These are phyloP conservation scores for Hetaerina titia DNA, from an alignment of 2,888 invertebrate species.

Conservation along the genomic window DNA sequence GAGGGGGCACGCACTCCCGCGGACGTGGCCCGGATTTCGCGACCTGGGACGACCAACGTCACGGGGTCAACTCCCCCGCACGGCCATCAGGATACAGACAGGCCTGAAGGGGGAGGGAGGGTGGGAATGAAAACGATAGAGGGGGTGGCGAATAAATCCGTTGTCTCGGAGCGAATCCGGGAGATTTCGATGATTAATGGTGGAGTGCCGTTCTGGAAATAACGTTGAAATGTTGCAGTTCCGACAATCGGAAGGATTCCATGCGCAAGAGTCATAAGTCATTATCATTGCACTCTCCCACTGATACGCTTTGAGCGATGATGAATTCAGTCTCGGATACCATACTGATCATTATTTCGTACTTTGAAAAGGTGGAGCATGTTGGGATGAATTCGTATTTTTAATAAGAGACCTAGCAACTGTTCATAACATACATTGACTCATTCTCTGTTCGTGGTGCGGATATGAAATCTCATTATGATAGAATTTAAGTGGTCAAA, in stretches of 20 bases:
- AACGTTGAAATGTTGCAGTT: not conserved
- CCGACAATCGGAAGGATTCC: not conserved
- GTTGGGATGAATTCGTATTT: no score
- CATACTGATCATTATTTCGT: not conserved
- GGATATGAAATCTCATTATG: no score
- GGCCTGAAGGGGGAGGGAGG: not conserved
- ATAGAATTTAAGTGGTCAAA: no score
- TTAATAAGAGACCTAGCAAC: no score
- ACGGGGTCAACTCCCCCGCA: not conserved
- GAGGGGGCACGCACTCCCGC: not conserved
- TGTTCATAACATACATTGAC: no score
- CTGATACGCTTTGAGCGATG: not conserved
- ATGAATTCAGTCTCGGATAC: not conserved
- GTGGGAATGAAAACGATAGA: not conserved
- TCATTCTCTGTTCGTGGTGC: no score
- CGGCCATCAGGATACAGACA: not conserved
- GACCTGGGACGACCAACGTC: constrained; percentile 25
- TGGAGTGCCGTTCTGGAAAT: not conserved
- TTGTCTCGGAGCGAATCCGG: not conserved
- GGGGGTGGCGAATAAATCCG: not conserved
- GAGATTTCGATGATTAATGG: constrained; percentile 3
- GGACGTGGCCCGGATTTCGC: constrained; percentile 35
- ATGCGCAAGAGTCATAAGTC: not conserved
- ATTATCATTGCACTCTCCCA: not conserved
- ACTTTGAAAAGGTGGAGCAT: no score